Conservation (phyloP, 1,140 invertebrate genomes). For the Tetranychus urticae region DNA sequence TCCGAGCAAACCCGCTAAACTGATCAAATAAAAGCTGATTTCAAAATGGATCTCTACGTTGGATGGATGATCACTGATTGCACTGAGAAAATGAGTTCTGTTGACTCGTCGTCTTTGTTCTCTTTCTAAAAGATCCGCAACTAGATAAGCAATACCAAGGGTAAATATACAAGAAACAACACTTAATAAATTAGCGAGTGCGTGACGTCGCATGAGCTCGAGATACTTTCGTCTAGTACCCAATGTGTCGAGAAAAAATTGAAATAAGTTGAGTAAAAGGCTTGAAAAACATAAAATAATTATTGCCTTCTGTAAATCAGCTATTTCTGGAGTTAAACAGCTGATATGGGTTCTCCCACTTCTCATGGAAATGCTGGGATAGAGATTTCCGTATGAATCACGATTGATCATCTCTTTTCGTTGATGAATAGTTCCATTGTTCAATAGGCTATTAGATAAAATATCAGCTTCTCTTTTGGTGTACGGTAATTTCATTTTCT, state of each 20-base stretch:
- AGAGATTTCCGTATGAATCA: too few relatives aligned
- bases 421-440: too few relatives aligned
- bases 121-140: slow-evolving; percentile 8
- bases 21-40: slow-evolving; percentile 13
- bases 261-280: slow-evolving; percentile 10
- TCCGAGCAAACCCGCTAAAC: slow-evolving; percentile 9
- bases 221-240: slow-evolving; percentile 8
- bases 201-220: slow-evolving; percentile 6
- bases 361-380: not conserved
- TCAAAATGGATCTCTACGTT: slow-evolving; percentile 12
- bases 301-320: slow-evolving; percentile 7
- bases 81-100: too few relatives aligned
- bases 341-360: not conserved
- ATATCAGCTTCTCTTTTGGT: too few relatives aligned
- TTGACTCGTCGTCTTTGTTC: slow-evolving; percentile 5
- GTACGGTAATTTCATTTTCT: too few relatives aligned
- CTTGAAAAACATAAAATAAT: slow-evolving; percentile 12
- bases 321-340: slow-evolving; percentile 11
- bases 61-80: not conserved
- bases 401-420: too few relatives aligned
- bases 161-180: slow-evolving; percentile 10
- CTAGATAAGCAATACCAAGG: slow-evolving; percentile 12
- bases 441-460: too few relatives aligned
- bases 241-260: slow-evolving; percentile 12
- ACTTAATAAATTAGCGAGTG: slow-evolving; percentile 10